Evolutionary conservation across 2,797 vertebrate genomes (phyloP), one percentile per base, ranked within the genome.

Genomic region (Argentina silus): DNA sequence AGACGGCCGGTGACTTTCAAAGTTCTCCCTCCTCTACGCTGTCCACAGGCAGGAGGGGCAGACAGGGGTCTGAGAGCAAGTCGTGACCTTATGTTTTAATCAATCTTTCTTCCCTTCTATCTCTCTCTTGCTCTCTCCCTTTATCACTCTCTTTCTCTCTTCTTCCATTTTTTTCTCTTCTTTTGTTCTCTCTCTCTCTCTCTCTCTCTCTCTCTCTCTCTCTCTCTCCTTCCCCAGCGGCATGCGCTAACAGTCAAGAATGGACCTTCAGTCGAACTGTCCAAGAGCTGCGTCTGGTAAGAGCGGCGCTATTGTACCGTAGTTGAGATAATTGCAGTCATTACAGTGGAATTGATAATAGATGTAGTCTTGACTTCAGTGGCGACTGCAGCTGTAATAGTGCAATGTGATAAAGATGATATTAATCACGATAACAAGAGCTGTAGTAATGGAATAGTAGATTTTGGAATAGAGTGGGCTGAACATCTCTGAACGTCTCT

Each of bases 211-310:
- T n/a, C 72, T 45, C 36, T 60, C 44, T 19, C 68, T 63, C 67
- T 70, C 61, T 64, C 11, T 43, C 47, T 62, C 14, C 45, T 21
- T 56, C 60, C 61, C 0, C 87, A 98, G 96, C 94, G 78, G 91
- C 92, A 0, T 94, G 96, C 89, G 92, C 94, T 81, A 96, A 94
- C 89, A 97, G 95, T 88, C 97, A 96, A 81, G 97, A 98, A 86
- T 98, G 97, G 97, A 95, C 95, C 17, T 87, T 98, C 86, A 93
- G 88, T 73, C 96, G 95, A 84, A 90, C 96, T 0, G 71, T 97
- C 67, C 96, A 96, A 8, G 97, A 98, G 88, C 95, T 98, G 70
- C 95, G 95, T 77, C 89, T 98, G 95, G 97, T 98, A 91, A 90
- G 94, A 48, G 4, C 21, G 0, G 55, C 6, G 27, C n/a, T 45